Evolutionary conservation across 2,113 vertebrate genomes (phyloP).

Genomic region (Gavialis gangeticus): DNA sequence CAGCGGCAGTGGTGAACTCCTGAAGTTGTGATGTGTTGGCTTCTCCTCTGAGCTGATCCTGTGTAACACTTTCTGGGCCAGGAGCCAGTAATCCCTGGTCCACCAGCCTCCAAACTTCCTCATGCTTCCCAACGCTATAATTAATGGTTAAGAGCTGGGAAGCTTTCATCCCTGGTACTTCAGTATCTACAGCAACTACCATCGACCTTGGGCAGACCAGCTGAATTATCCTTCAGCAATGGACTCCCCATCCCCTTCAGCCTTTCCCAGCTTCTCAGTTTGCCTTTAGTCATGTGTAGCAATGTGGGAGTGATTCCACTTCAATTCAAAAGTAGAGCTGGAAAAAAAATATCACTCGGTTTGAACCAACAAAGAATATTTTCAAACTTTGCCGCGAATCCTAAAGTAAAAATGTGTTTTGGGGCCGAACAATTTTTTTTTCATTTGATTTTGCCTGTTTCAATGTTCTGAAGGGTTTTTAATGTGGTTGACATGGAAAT

Average conservation of each 20-base stretch:
- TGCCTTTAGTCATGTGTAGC: too few relatives aligned
- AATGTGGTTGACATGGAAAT: too few relatives aligned
- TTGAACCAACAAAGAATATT: too few relatives aligned
- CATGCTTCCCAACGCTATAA: conserved; percentile 60
- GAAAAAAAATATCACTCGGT: too few relatives aligned
- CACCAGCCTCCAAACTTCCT: conserved; percentile 53
- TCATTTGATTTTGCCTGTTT: too few relatives aligned
- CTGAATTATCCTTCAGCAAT: conserved; percentile 12
- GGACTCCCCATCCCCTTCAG: conserved; percentile 27
- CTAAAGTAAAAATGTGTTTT: too few relatives aligned
- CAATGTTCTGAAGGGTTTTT: too few relatives aligned
- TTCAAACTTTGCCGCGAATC: too few relatives aligned
- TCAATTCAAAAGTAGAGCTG: too few relatives aligned
- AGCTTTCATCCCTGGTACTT: conserved; percentile 38
- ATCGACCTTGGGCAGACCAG: background rate
- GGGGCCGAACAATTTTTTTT: too few relatives aligned
- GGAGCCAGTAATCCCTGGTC: conserved; percentile 58
- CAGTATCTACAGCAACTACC: conserved; percentile 29
- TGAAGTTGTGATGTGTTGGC: background rate
- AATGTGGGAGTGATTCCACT: too few relatives aligned
- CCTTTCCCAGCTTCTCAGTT: background rate
- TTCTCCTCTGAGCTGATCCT: conserved; percentile 40
- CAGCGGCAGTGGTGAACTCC: conserved; percentile 55
- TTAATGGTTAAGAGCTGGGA: conserved; percentile 55
- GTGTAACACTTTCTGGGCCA: conserved; percentile 62